phyloP scores from a whole-genome alignment of 2,888 invertebrate genomes.

The Athalia circularis region DNA sequence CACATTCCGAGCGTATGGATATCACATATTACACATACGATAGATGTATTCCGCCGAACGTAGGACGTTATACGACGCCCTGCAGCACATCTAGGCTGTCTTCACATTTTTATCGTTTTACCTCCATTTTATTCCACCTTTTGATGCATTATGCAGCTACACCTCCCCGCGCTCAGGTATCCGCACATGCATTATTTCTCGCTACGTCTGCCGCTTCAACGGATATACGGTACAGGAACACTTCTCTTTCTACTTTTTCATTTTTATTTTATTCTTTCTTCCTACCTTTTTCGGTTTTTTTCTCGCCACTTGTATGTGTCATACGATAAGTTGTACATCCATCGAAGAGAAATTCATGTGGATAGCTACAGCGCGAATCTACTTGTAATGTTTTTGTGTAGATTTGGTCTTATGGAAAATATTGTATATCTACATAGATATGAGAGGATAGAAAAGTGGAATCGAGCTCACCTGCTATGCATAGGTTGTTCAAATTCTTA shows the following conservation, averaged over 20 bases:
- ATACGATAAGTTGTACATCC: conserved; percentile 17
- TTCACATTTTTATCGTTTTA: conserved; percentile 26
- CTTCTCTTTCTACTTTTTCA: conserved; percentile 19
- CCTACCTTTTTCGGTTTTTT: conserved; percentile 49
- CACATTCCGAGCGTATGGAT: background rate
- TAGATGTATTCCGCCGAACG: too few relatives aligned
- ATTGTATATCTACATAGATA: too few relatives aligned
- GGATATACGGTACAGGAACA: background rate
- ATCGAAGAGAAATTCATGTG: background rate
- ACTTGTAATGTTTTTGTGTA: background rate
- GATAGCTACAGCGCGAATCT: background rate
- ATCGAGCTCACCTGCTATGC: too few relatives aligned
- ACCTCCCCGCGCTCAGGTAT: background rate
- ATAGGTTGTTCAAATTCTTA: too few relatives aligned
- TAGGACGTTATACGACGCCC: background rate
- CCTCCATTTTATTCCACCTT: conserved; percentile 24
- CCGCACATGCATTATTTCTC: conserved; percentile 19
- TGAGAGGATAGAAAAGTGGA: too few relatives aligned
- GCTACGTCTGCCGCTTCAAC: conserved; percentile 38
- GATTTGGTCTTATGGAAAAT: too few relatives aligned
- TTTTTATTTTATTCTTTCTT: conserved; percentile 31
- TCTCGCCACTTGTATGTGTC: background rate
- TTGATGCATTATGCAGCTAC: conserved; percentile 37
- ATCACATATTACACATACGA: conserved; percentile 1
- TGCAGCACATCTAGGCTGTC: background rate